Evolutionary conservation across 2,797 vertebrate species (phyloP).

Genomic region (Rhincodon typus): DNA sequence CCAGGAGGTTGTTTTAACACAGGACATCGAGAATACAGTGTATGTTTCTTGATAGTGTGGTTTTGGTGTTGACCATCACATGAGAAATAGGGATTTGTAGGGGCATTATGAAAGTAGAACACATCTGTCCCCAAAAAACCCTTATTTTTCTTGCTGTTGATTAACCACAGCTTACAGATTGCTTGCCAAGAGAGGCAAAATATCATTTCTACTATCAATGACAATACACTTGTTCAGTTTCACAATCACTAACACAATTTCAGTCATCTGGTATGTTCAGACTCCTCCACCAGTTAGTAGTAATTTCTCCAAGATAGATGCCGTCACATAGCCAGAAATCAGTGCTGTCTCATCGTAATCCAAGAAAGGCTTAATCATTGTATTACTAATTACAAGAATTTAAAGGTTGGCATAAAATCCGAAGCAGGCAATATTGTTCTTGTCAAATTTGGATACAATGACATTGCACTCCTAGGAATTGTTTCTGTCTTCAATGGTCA

Average conservation of each 20-base stretch:
- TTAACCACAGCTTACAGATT: not conserved
- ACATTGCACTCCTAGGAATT: too few species aligned
- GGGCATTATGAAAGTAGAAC: constrained; percentile 35
- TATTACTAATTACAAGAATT: not conserved
- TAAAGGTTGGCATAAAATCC: not conserved
- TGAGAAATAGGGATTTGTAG: constrained; percentile 35
- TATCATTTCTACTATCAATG: not conserved
- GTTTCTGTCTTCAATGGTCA: too few species aligned
- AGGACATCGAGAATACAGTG: not conserved
- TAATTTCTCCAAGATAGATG: not conserved
- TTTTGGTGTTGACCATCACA: constrained; percentile 7
- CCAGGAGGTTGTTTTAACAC: not conserved
- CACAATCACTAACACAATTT: not conserved
- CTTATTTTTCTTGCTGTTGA: constrained; percentile 27
- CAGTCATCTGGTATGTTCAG: not conserved
- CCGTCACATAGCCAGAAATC: not conserved
- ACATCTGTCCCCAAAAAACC: constrained; percentile 34
- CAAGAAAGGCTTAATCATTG: not conserved
- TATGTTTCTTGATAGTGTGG: not conserved
- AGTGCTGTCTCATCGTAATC: not conserved
- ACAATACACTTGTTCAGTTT: not conserved
- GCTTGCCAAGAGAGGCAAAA: not conserved
- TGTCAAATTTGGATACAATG: not conserved
- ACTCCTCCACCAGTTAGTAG: not conserved
- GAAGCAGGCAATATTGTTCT: not conserved